A percentile compares a stretch with the other conserved stretches of the same genome.
phyloP scores from a whole-genome alignment of 2,888 invertebrate species.

The Celastrina argiolus region DNA sequence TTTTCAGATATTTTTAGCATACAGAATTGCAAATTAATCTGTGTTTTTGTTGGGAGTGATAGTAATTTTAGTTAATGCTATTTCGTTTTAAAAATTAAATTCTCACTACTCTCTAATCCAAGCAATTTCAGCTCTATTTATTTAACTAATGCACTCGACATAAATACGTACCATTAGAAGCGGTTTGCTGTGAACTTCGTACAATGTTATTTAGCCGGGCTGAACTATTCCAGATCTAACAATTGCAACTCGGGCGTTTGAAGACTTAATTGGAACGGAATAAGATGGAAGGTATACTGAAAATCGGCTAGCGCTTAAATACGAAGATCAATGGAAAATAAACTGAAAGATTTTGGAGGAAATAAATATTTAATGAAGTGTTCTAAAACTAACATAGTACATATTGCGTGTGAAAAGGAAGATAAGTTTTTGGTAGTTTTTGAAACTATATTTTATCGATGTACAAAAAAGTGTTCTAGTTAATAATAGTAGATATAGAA shows the following conservation, averaged over 20 bases:
- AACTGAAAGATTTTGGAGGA: neutral
- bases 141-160: conserved; percentile 5
- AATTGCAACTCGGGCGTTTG: conserved; percentile 12
- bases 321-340: neutral
- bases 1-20: no score
- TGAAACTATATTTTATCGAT: no score
- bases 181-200: neutral
- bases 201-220: conserved; percentile 12
- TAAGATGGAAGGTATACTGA: conserved; percentile 1
- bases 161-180: neutral
- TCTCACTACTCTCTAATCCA: neutral
- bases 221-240: conserved; percentile 3
- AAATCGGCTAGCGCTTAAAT: neutral
- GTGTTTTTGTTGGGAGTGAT: neutral
- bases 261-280: conserved; percentile 14
- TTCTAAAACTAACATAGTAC: neutral
- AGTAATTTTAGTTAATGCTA: neutral
- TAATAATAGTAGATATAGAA: no score
- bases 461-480: no score
- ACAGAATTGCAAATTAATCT: no score
- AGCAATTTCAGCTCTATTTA: neutral
- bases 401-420: no score
- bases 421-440: no score
- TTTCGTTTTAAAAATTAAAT: neutral
- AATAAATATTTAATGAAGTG: neutral